A percentile compares a stretch with the other conserved stretches of the same genome.
Evolutionary conservation across 2,888 invertebrate species (phyloP).

Genomic region (Scaptodrosophila latifasciaeformis): DNA sequence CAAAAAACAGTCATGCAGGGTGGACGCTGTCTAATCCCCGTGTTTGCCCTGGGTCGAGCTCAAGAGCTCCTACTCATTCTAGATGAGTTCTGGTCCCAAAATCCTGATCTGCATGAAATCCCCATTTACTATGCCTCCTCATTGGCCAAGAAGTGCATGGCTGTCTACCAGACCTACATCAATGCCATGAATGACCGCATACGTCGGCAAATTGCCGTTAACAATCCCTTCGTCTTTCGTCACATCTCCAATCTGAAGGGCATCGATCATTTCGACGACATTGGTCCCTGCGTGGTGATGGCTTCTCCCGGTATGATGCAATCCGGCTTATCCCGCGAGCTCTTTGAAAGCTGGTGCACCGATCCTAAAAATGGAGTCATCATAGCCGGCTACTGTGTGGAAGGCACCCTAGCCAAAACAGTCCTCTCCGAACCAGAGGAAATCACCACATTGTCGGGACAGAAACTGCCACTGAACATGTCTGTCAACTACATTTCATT

Average conservation of each 20-base stretch:
- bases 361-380: constrained; percentile 99
- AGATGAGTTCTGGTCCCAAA: constrained; percentile 99
- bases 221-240: constrained; percentile 98
- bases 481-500: constrained; percentile 99
- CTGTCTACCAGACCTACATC: constrained; percentile 99
- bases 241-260: constrained; percentile 96
- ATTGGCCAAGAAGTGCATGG: constrained; percentile 99
- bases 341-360: constrained; percentile 99
- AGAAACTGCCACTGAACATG: constrained; percentile 96
- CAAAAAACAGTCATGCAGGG: constrained; percentile 97
- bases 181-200: constrained; percentile 99
- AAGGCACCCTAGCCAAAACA: constrained; percentile 92
- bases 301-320: constrained; percentile 99
- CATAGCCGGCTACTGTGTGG: constrained; percentile 96
- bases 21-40: constrained; percentile 98
- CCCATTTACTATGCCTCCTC: constrained; percentile 99
- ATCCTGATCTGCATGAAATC: constrained; percentile 88
- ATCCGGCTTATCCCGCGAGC: constrained; percentile 95
- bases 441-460: constrained; percentile 95
- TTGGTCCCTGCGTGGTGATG: constrained; percentile 99
- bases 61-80: constrained; percentile 95
- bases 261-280: constrained; percentile 99
- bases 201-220: constrained; percentile 95
- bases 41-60: constrained; percentile 97
- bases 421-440: constrained; percentile 98